A percentile compares a stretch with the other conserved stretches of the same genome.
Evolutionary conservation across 2,113 vertebrate genomes (phyloP).

Genomic region (Sisor rabdophorus): DNA sequence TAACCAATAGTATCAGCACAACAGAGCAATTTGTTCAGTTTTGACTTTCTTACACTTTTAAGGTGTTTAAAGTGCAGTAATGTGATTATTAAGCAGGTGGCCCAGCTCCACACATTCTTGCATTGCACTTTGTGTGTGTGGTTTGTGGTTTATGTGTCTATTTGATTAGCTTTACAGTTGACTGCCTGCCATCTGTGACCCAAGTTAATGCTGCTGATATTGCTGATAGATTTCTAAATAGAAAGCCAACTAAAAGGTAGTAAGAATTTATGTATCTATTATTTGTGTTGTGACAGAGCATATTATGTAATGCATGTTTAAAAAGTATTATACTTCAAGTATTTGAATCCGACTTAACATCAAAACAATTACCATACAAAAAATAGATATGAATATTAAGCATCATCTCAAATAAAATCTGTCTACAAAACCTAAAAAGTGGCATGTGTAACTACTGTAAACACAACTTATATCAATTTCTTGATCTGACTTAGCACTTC

Average conservation of each 20-base stretch:
- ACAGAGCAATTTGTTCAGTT: not conserved
- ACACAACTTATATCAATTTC: not conserved
- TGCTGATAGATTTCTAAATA: not conserved
- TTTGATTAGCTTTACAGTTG: slow-evolving; percentile 75
- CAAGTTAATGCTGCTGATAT: slow-evolving; percentile 15
- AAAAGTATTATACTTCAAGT: not conserved
- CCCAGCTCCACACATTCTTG: not conserved
- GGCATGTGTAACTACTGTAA: not conserved
- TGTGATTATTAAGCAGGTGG: not conserved
- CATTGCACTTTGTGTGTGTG: not conserved
- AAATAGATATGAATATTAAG: too few relatives aligned
- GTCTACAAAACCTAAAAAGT: too few relatives aligned
- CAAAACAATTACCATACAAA: too few relatives aligned
- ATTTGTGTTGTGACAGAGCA: not conserved
- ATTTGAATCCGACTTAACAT: not conserved
- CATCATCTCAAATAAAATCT: too few relatives aligned
- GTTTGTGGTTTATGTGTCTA: slow-evolving; percentile 67
- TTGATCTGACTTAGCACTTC: not conserved
- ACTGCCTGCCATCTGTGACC: slow-evolving; percentile 55
- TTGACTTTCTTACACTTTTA: not conserved
- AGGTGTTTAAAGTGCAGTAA: not conserved
- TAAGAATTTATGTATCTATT: not conserved
- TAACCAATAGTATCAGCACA: not conserved
- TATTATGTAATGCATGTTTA: not conserved
- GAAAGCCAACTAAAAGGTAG: not conserved